Base-by-base conservation (phyloP, 2,113 vertebrate species). In the Lepus europaeus region DNA sequence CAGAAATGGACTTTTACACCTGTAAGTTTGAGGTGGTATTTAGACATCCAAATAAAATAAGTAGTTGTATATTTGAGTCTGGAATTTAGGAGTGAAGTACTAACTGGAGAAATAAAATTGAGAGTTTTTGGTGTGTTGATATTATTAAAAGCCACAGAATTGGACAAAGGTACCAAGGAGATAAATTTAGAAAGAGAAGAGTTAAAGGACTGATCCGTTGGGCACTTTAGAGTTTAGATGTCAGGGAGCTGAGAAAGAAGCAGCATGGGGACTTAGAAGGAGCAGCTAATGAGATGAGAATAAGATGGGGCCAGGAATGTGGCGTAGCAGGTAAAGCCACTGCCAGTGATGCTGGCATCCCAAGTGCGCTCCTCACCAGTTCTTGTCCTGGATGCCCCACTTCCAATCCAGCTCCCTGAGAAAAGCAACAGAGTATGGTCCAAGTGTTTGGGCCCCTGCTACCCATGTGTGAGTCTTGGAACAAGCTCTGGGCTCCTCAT, bases 21-120 rank as follows among this genome's bases (percentile, higher is more conserved):
- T 95, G 0, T 72, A 59, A 66, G 61, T 20, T 39, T 51, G 53
- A 95, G 56, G 49, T n/a, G 5, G 11, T 64, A 23, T 77, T 81
- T 94, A 66, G 78, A 63, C 49, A 90, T 86, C 10, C 23, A 82
- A 53, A 93, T 74, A 3, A 83, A 91, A 64, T 39, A 68, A 84
- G 33, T 49, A 31, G 7, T 79, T 61, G 4, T 27, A 66, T 27
- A 39, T 12, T 16, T 79, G 31, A 70, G 6, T 59, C 45, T 83
- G 17, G 23, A 45, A 76, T 85, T 93, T 45, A 84, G n/a, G 59
- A 80, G 49, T 51, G 0, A 53, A 31, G 12, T 69, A 6, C 27
- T 83, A 80, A 13, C 25, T n/a, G 20, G 45, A 63, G 9, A 45
- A 69, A 25, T 3, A 85, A 76, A 39, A 20, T 79, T 39, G 85